Percentiles rank a stretch among this genome's conserved stretches.
Evolutionary conservation across 1,140 invertebrate genomes (phyloP).

Genomic region (Lordiphosa mommai): DNA sequence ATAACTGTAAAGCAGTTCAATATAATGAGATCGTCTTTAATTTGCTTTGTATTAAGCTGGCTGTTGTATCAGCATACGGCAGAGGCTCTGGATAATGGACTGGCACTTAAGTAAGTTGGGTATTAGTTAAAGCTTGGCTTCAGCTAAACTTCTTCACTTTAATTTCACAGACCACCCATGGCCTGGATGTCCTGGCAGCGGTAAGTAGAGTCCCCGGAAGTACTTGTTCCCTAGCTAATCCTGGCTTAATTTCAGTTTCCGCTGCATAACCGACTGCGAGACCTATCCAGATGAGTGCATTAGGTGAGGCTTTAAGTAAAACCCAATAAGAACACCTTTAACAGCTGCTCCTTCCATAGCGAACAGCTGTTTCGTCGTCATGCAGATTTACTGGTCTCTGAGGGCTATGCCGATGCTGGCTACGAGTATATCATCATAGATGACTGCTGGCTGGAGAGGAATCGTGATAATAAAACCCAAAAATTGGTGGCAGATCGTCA

Average conservation of each 20-base stretch:
- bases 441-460: slow-evolving; percentile 91
- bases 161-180: slow-evolving; percentile 89
- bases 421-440: slow-evolving; percentile 94
- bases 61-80: slow-evolving; percentile 22
- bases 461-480: slow-evolving; percentile 83
- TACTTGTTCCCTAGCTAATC: background rate
- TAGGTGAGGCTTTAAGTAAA: slow-evolving; percentile 82
- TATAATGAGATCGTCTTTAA: slow-evolving; percentile 15
- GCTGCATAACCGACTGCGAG: slow-evolving; percentile 96
- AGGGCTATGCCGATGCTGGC: slow-evolving; percentile 89
- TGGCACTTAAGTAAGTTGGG: slow-evolving; percentile 82
- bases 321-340: background rate
- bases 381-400: slow-evolving; percentile 87
- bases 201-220: slow-evolving; percentile 6
- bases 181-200: slow-evolving; percentile 96
- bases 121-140: too few relatives aligned
- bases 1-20: slow-evolving; percentile 21
- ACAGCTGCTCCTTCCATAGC: slow-evolving; percentile 82
- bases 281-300: slow-evolving; percentile 96
- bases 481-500: slow-evolving; percentile 86
- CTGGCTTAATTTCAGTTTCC: slow-evolving; percentile 81
- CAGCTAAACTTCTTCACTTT: too few relatives aligned
- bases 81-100: slow-evolving; percentile 87
- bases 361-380: slow-evolving; percentile 90
- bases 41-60: slow-evolving; percentile 2